Evolutionary conservation across 2,888 invertebrate species (phyloP), one percentile per base, ranked within the genome.

Genomic region (Ditylenchus weischeri): DNA sequence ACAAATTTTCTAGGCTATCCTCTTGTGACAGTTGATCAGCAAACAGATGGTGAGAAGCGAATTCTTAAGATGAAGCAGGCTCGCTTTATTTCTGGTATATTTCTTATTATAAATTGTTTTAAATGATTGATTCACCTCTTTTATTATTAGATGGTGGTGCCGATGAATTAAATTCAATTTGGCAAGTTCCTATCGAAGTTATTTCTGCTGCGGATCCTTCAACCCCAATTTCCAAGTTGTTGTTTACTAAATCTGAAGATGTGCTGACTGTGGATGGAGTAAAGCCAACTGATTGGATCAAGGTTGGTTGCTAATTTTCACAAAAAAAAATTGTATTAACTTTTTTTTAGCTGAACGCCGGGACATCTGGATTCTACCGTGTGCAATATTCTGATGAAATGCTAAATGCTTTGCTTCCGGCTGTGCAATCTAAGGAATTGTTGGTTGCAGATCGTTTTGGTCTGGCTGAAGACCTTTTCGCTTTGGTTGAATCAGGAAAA

Each of bases 381-480:
- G 92, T 92, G 5, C 89, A 76, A 50, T 82, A 82, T 67, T 49
- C 77, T 4, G 75, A 75, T 0, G 72, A 74, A 2, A 73, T 77
- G 75, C 72, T 79, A 48, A 64, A 71, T 10, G 49, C 65, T 0
- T 57, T 76, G 75, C 87, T 92, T 78, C 89, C 91, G 0, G 91
- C 91, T 0, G 89, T 95, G 69, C 87, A 88, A 69, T 88, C 90
- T 81, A 89, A 89, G 77, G 88, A 88, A 57, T 86, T 95, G 80
- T 90, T 91, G 19, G 91, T 93, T 5, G 86, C 92, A 29, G 95
- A 95, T 85, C 88, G 94, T 49, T 88, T 94, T 67, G 91, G 92
- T 0, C 86, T 95, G 13, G 88, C 93, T 69, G 92, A 92, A 84
- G 95, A 95, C 85, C 88, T 93, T 77, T 93, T 92, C 84, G 93